Conservation (phyloP, 2,113 vertebrate species). For the Acrocephalus arundinaceus region DNA sequence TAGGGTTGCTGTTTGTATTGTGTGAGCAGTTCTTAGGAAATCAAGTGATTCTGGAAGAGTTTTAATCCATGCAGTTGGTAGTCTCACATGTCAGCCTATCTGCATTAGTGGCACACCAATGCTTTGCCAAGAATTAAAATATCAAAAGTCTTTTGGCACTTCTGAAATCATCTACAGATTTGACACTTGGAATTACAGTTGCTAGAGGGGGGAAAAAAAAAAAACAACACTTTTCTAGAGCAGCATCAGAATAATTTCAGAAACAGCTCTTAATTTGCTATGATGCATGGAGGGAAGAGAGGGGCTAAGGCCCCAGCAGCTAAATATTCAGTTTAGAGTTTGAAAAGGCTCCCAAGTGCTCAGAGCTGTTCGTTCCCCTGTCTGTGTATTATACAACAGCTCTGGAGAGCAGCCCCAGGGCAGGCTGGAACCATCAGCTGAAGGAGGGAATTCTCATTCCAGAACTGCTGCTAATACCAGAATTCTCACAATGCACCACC, state of each 20-base stretch:
- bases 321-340: background rate
- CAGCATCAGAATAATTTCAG: background rate
- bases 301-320: background rate
- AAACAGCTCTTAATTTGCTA: background rate
- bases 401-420: background rate
- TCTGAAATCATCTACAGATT: background rate
- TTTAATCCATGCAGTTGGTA: background rate
- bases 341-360: background rate
- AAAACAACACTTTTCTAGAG: background rate
- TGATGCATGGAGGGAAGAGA: background rate
- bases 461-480: background rate
- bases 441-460: background rate
- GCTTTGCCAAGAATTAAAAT: background rate
- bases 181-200: background rate
- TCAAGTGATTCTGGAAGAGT: background rate
- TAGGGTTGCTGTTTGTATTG: background rate
- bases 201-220: background rate
- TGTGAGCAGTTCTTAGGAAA: background rate
- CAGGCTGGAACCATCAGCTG: background rate
- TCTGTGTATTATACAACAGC: background rate
- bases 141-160: background rate
- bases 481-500: background rate
- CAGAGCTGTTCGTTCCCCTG: background rate
- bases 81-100: background rate
- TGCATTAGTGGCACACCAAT: background rate